Base-by-base conservation (phyloP, 2,888 invertebrate species). In the Polia nebulosa region DNA sequence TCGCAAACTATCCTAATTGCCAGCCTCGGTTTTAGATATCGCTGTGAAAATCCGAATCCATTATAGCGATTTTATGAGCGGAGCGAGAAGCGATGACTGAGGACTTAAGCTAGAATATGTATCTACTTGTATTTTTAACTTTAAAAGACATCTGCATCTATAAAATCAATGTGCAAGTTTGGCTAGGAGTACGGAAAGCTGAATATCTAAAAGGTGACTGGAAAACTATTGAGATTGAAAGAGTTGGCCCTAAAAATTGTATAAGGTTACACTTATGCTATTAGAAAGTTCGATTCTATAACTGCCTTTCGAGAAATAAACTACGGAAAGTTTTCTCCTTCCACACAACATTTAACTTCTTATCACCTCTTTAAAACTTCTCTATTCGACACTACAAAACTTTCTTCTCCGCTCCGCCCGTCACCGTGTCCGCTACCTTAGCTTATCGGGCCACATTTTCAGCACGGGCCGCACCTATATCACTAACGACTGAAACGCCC, bases 1-100 rank as follows among this genome's bases (percentile, higher is more conserved):
- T 89, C 88, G 88, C 93, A 91, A 92, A 93, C 93, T 91, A 92
- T 87, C 91, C 91, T 92, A 93, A 94, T 93, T 93, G 91, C 92
- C 88, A 71, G 78, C 78, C 87, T 86, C 88, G 87, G 88, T 89
- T 90, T 88, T 86, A 88, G 92, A 90, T 93, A 92, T 89, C 89
- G 85, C 81, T 81, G 80, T 81, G 87, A 84, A 86, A 87, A 85
- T 82, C 80, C 83, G 72, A 64, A 76, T 51, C 27, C 56, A 65
- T 53, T 53, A 8, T 53, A 67, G 22, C 3, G 67, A 1, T 20
- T 60, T 65, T 17, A 51, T 0, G 15, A 62, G 76, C 67, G 70
- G 34, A 69, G 84, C 78, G 80, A 49, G 3, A 11, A 73, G 68
- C 71, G 75, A 63, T 20, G 25, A 1, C 9, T 17, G 8, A 65